Percentiles rank a stretch among this genome's conserved stretches.
Evolutionary conservation across 2,797 vertebrate species (phyloP).

Genomic region (Pseudocheirus occidentalis): DNA sequence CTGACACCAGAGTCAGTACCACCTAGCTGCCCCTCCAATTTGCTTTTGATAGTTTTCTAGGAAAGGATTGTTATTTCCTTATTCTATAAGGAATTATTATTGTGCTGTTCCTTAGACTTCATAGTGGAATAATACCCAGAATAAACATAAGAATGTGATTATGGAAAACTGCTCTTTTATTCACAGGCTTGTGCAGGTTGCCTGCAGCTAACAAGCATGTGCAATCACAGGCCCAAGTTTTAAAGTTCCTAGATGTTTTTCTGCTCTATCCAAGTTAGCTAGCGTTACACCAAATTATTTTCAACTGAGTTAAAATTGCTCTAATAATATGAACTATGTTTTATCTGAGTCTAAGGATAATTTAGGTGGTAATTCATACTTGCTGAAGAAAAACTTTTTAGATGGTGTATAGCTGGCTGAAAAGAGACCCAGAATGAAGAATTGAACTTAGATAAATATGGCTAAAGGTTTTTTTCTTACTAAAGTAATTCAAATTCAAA

Average conservation of each 20-base stretch:
- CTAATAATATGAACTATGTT: background rate
- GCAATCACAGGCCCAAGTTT: background rate
- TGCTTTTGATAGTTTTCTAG: background rate
- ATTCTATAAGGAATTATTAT: background rate
- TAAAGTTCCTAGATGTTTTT: background rate
- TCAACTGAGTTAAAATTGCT: background rate
- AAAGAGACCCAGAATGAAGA: background rate
- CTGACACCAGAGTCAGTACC: background rate
- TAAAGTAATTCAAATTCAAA: background rate
- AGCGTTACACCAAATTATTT: background rate
- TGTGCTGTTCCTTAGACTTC: background rate
- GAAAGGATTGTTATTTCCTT: accelerated
- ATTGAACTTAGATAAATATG: background rate
- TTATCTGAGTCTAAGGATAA: background rate
- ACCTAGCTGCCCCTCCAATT: background rate
- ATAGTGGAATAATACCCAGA: background rate
- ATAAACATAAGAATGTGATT: background rate
- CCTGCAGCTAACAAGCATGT: background rate
- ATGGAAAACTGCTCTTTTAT: background rate
- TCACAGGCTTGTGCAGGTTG: background rate
- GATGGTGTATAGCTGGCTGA: background rate
- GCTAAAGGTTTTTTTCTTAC: background rate
- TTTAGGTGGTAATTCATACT: background rate
- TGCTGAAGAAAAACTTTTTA: background rate
- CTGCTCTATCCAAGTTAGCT: background rate